phyloP scores from a whole-genome alignment of 2,888 invertebrate species.

The Hyposoter didymator region DNA sequence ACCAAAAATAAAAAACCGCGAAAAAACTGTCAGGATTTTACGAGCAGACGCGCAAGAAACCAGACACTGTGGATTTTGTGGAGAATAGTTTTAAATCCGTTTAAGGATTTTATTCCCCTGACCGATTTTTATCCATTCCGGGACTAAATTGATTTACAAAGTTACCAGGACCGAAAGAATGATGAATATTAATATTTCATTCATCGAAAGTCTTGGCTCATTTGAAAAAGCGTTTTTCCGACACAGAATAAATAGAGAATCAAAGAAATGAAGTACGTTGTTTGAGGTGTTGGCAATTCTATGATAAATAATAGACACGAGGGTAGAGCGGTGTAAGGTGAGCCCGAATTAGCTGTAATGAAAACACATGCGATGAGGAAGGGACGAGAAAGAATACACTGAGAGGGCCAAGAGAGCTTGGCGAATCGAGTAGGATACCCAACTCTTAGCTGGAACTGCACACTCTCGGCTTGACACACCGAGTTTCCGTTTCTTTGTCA shows the following conservation, averaged over 20 bases:
- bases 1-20: background rate
- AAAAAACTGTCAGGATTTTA: background rate
- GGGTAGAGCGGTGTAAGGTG: constrained; percentile 18
- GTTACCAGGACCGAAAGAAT: background rate
- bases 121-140: too few relatives aligned
- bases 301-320: background rate
- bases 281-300: background rate
- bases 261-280: background rate
- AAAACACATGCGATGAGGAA: constrained; percentile 9
- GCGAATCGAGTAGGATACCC: background rate
- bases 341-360: constrained; percentile 9
- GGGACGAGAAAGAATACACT: background rate
- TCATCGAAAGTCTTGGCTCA: background rate
- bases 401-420: constrained; percentile 11
- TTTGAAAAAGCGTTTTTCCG: background rate
- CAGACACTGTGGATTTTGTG: background rate
- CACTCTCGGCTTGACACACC: constrained; percentile 33
- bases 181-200: background rate
- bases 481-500: constrained; percentile 32
- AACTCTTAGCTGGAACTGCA: constrained; percentile 29
- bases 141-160: background rate
- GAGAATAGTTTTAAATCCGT: background rate
- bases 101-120: background rate
- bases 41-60: background rate
- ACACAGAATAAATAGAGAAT: background rate